Percentiles rank a stretch among this genome's conserved stretches.
These are phyloP conservation scores for Cenopis cana DNA, from an alignment of 2,888 invertebrate genomes.

Conservation along the genomic window DNA sequence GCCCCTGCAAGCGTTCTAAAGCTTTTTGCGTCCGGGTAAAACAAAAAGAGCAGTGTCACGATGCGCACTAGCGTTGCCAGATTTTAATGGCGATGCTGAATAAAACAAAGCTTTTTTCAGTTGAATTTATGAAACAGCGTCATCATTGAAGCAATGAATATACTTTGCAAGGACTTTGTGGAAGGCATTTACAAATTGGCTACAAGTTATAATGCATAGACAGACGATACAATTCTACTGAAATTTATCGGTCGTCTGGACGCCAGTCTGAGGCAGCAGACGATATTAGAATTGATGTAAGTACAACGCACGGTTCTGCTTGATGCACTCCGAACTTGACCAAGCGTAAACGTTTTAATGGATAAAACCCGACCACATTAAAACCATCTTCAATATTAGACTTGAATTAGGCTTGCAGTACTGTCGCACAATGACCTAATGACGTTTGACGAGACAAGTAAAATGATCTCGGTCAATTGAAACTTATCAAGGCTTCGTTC, in stretches of 20 bases:
- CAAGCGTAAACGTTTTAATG: conserved; percentile 26
- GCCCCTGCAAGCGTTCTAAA: conserved; percentile 8
- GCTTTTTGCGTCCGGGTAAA: conserved; percentile 30
- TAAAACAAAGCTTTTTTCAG: conserved; percentile 20
- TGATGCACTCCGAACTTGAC: conserved; percentile 20
- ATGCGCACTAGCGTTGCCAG: conserved; percentile 28
- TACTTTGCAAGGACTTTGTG: neutral
- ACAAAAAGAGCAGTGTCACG: conserved; percentile 36
- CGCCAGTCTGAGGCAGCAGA: conserved; percentile 24
- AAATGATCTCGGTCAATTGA: conserved; percentile 73
- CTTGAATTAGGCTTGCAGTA: conserved; percentile 27
- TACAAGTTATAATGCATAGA: neutral
- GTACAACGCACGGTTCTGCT: conserved; percentile 22
- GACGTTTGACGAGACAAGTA: conserved; percentile 56
- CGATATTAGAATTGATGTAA: conserved; percentile 24
- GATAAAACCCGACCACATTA: conserved; percentile 11
- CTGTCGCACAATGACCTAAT: conserved; percentile 39
- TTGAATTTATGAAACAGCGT: conserved; percentile 1
- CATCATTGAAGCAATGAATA: neutral
- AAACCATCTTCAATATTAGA: conserved; percentile 20
- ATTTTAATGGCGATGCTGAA: conserved; percentile 20
- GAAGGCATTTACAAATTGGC: neutral
- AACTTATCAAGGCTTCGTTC: conserved; percentile 74
- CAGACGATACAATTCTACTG: conserved; percentile 12
- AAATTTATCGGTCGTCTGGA: conserved; percentile 21